Percentiles rank a stretch among this genome's conserved stretches.
These are phyloP conservation scores for Xerus inauris DNA, from an alignment of 2,113 vertebrate species.

Conservation along the genomic window DNA sequence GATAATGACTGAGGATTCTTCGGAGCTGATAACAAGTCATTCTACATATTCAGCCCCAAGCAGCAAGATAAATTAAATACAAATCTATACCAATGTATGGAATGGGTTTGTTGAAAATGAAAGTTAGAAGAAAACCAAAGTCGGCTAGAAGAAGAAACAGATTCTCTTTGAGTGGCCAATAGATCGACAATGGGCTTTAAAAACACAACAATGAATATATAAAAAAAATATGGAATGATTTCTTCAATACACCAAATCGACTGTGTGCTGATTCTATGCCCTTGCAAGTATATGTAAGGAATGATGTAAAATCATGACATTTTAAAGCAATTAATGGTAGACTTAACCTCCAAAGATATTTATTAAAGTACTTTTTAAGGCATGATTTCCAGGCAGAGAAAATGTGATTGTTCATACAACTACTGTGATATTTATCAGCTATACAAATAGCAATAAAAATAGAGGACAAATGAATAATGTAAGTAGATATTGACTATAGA, in stretches of 20 bases:
- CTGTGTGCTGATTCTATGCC: not conserved
- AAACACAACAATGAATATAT: not conserved
- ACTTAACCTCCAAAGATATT: not conserved
- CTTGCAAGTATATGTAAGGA: not conserved
- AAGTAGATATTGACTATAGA: not conserved
- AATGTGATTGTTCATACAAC: not conserved
- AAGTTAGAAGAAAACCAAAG: constrained; percentile 40
- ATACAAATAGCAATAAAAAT: not conserved
- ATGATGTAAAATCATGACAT: not conserved
- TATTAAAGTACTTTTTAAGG: not conserved
- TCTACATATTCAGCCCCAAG: not conserved
- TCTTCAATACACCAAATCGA: not conserved
- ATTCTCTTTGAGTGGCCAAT: not conserved
- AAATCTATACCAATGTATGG: not conserved
- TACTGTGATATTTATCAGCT: not conserved
- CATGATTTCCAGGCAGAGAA: not conserved
- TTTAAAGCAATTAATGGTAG: not conserved
- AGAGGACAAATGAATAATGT: not conserved
- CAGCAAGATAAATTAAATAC: constrained; percentile 33
- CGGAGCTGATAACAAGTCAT: not conserved
- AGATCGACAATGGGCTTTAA: not conserved
- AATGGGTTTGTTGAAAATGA: not conserved
- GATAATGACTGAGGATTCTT: not conserved
- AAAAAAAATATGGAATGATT: too few relatives aligned
- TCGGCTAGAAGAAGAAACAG: not conserved